Conservation (phyloP, 2,113 vertebrate species). For the Pyrgilauda ruficollis region DNA sequence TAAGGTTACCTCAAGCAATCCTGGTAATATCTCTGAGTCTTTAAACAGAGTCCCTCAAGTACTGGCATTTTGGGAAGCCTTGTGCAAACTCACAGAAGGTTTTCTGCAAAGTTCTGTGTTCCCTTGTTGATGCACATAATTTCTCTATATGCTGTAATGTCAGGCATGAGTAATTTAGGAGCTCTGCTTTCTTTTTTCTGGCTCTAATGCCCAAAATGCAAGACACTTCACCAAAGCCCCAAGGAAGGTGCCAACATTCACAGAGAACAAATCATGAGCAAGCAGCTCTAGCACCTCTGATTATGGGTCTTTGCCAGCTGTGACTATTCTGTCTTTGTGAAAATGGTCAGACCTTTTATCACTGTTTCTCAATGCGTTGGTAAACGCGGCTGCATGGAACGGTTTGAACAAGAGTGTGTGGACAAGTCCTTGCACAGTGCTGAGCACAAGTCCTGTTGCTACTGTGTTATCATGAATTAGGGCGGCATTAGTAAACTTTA, state of each 20-base stretch:
- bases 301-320: background rate
- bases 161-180: background rate
- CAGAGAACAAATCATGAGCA: background rate
- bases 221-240: background rate
- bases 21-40: background rate
- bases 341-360: background rate
- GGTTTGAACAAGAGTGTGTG: background rate
- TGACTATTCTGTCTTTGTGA: background rate
- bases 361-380: background rate
- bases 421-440: background rate
- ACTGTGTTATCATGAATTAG: background rate
- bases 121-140: rapidly evolving
- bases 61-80: background rate
- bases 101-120: background rate
- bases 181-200: background rate
- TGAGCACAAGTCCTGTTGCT: background rate
- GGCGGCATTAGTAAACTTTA: background rate
- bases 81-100: background rate
- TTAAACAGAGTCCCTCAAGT: background rate
- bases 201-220: background rate
- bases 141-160: background rate
- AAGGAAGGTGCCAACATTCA: background rate
- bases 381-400: background rate
- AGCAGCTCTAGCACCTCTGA: background rate
- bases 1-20: background rate